Evolutionary conservation across 2,888 invertebrate genomes (phyloP).

Genomic region (Bugulina stolonifera): DNA sequence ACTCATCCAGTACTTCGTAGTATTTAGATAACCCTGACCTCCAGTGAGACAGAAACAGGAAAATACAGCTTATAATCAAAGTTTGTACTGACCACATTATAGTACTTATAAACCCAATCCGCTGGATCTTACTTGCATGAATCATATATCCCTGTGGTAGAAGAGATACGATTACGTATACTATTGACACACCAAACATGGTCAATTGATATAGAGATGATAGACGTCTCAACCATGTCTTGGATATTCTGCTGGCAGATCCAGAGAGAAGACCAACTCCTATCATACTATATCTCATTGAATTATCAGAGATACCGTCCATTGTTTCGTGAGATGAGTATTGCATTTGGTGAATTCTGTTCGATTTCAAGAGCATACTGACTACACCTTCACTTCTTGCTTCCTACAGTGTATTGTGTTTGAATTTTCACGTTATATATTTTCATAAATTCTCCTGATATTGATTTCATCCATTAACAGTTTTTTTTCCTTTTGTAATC

Average conservation of each 20-base stretch:
- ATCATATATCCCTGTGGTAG: not conserved
- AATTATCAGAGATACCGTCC: too few relatives aligned
- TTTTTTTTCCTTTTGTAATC: too few relatives aligned
- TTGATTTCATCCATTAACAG: too few relatives aligned
- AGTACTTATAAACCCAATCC: not conserved
- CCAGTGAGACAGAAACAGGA: not conserved
- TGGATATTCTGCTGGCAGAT: not conserved
- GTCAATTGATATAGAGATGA: not conserved
- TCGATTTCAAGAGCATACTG: too few relatives aligned
- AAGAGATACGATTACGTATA: not conserved
- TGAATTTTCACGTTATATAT: too few relatives aligned
- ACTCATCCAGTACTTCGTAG: not conserved
- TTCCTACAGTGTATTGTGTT: too few relatives aligned
- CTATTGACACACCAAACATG: not conserved
- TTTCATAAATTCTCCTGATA: too few relatives aligned
- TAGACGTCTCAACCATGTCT: not conserved
- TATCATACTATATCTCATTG: not conserved
- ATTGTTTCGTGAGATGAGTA: too few relatives aligned
- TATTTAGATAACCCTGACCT: not conserved
- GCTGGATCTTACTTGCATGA: not conserved
- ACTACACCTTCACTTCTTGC: too few relatives aligned
- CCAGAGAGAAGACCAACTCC: not conserved
- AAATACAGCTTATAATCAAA: not conserved
- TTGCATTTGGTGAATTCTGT: too few relatives aligned
- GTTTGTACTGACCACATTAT: not conserved